These are phyloP conservation scores for Brenthis hecate DNA, from an alignment of 2,888 invertebrate genomes.

Conservation along the genomic window DNA sequence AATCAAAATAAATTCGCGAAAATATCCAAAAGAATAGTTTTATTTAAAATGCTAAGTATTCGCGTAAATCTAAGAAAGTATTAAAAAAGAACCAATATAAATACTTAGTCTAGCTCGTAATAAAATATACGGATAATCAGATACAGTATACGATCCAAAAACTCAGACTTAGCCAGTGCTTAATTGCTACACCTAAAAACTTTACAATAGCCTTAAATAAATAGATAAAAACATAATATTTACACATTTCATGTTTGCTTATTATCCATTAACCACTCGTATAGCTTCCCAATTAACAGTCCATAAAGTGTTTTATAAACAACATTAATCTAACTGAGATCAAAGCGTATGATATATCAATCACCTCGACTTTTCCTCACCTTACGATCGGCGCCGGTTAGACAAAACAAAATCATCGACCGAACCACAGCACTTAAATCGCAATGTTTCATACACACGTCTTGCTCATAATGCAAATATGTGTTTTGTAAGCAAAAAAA, in stretches of 20 bases:
- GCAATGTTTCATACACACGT: conserved; percentile 60
- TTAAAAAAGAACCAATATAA: no score
- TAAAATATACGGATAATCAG: no score
- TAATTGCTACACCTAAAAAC: background rate
- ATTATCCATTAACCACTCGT: conserved; percentile 14
- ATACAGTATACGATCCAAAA: no score
- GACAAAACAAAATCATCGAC: conserved; percentile 63
- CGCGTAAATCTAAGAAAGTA: no score
- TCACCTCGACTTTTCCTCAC: conserved; percentile 53
- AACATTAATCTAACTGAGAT: conserved; percentile 35
- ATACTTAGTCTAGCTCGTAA: no score
- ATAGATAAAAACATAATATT: conserved; percentile 17
- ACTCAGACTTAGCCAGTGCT: background rate
- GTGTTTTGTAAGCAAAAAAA: no score
- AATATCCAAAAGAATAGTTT: no score
- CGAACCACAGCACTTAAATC: conserved; percentile 73
- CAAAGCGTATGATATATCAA: conserved; percentile 42
- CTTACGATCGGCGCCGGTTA: conserved; percentile 61
- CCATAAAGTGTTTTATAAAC: conserved; percentile 37
- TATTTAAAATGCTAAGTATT: no score
- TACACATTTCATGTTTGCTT: conserved; percentile 14
- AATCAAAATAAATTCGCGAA: no score
- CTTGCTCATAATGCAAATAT: no score
- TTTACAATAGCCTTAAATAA: background rate
- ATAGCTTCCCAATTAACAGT: conserved; percentile 30